phyloP scores from a whole-genome alignment of 2,113 vertebrate species.

The Sapajus apella region DNA sequence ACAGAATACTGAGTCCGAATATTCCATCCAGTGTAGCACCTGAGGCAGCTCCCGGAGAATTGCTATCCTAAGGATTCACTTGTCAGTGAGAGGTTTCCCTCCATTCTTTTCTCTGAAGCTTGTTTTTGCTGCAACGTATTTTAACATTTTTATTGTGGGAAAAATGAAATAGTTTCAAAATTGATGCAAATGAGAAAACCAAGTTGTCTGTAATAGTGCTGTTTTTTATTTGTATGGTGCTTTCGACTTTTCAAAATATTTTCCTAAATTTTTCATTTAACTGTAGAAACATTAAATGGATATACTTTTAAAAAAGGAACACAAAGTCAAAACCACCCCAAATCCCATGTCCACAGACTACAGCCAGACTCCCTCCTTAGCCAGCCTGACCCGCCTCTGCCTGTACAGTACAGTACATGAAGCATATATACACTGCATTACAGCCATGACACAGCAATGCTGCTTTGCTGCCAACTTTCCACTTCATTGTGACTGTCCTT shows the following conservation, averaged over 20 bases:
- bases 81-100: rapidly evolving
- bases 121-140: background rate
- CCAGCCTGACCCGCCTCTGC: rapidly evolving
- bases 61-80: background rate
- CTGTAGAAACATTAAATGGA: background rate
- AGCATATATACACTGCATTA: rapidly evolving
- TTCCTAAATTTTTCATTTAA: background rate
- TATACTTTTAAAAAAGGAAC: background rate
- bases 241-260: background rate
- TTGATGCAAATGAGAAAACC: background rate
- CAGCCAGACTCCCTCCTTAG: background rate
- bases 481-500: background rate
- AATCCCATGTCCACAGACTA: background rate
- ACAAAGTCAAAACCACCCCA: background rate
- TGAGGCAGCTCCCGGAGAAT: rapidly evolving
- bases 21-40: background rate
- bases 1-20: background rate
- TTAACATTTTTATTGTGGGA: background rate
- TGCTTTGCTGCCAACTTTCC: background rate
- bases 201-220: background rate
- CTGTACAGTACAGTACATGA: rapidly evolving
- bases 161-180: background rate
- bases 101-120: background rate
- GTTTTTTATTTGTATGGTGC: background rate
- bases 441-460: rapidly evolving